phyloP scores from a whole-genome alignment of 1,140 invertebrate genomes.

The Philotrypesis tridentata region DNA sequence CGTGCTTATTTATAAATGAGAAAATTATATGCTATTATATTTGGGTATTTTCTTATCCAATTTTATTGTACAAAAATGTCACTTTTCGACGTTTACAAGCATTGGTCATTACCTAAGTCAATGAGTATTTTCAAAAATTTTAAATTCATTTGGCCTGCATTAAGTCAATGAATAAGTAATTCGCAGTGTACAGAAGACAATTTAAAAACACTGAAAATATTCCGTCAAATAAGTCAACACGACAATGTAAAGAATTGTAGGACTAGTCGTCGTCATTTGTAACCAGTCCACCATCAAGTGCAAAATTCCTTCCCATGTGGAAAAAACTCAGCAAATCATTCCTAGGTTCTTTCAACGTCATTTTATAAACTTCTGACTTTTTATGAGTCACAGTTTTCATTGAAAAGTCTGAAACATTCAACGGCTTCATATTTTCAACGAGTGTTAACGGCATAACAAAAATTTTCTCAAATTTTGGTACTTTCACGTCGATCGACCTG shows the following conservation, averaged over 20 bases:
- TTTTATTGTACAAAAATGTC: too few species aligned
- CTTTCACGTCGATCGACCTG: constrained; percentile 12
- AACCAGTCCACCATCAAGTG: constrained; percentile 44
- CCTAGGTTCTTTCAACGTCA: constrained; percentile 40
- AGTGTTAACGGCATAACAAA: constrained; percentile 32
- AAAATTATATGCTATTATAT: too few species aligned
- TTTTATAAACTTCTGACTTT: not conserved
- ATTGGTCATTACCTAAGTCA: too few species aligned
- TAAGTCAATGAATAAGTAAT: too few species aligned
- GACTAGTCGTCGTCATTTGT: not conserved
- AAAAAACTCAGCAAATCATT: constrained; percentile 55
- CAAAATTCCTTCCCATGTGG: constrained; percentile 57
- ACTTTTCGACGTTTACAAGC: too few species aligned
- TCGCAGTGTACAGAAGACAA: not conserved
- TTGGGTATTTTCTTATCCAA: too few species aligned
- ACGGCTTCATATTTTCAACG: not conserved
- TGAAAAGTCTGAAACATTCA: constrained; percentile 32
- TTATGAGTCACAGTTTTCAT: not conserved
- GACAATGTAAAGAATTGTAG: not conserved
- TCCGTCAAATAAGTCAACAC: not conserved
- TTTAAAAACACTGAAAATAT: not conserved
- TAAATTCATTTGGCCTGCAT: too few species aligned
- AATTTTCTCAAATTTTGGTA: not conserved
- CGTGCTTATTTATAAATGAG: too few species aligned
- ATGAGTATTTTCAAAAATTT: too few species aligned